These are phyloP conservation scores for Manis crassicaudata DNA, from an alignment of 2,797 vertebrate species.

Conservation along the genomic window DNA sequence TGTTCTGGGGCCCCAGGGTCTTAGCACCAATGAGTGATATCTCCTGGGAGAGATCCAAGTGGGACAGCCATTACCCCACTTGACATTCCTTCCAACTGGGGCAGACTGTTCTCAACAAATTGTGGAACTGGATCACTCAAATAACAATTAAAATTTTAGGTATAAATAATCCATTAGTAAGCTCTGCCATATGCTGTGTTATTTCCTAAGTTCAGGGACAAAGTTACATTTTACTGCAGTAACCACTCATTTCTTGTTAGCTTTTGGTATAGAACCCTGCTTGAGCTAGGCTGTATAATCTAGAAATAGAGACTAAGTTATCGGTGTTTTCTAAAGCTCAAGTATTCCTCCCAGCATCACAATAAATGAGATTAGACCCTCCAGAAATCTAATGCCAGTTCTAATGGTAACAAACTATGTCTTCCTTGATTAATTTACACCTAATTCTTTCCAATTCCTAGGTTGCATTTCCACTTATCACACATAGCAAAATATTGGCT, in stretches of 20 bases:
- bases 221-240: not conserved
- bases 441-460: not conserved
- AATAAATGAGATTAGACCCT: not conserved
- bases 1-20: not conserved
- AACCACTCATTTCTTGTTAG: not conserved
- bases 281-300: not conserved
- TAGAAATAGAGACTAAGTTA: not conserved
- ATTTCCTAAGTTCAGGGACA: not conserved
- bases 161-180: not conserved
- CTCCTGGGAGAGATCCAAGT: not conserved
- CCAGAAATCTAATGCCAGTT: not conserved
- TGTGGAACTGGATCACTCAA: not conserved
- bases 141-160: not conserved
- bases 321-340: not conserved
- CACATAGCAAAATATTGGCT: not conserved
- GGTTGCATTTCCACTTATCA: not conserved
- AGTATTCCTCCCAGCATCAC: not conserved
- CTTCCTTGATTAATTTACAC: not conserved
- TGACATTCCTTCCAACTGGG: not conserved
- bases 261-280: not conserved
- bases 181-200: not conserved
- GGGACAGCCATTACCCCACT: not conserved
- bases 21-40: not conserved
- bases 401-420: not conserved
- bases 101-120: not conserved